Conservation (phyloP, 2,797 vertebrate genomes). For the Myotis myotis region DNA sequence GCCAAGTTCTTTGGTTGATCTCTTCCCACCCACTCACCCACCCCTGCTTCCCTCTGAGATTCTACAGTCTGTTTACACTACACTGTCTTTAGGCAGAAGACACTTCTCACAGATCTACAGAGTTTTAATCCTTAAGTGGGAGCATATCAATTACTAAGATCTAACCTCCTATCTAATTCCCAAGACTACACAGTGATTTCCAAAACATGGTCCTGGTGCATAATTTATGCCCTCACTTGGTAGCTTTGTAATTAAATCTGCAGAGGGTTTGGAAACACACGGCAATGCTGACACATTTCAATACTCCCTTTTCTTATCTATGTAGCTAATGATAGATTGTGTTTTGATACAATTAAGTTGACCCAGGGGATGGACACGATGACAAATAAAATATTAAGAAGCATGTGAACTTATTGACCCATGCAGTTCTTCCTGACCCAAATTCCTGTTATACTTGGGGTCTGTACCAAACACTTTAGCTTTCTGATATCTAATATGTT, state of each 20-base stretch:
- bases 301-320: not conserved
- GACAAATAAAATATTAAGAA: constrained; percentile 48
- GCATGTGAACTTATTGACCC: not conserved
- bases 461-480: not conserved
- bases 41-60: too few species aligned
- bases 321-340: not conserved
- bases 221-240: constrained; percentile 69
- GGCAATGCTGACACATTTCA: not conserved
- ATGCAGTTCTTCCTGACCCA: not conserved
- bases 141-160: constrained; percentile 57
- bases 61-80: too few species aligned
- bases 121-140: constrained; percentile 1
- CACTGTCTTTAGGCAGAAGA: not conserved
- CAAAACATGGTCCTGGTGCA: constrained; percentile 67
- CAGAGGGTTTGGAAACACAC: constrained; percentile 30
- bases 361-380: not conserved
- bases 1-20: not conserved
- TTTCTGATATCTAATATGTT: constrained; percentile 15
- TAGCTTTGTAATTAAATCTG: constrained; percentile 70
- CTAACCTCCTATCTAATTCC: constrained; percentile 67
- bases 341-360: not conserved
- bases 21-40: too few species aligned
- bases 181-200: constrained; percentile 62
- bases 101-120: not conserved
- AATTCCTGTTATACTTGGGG: not conserved